Evolutionary conservation across 2,797 vertebrate genomes (phyloP).

Genomic region (Potorous gilbertii): DNA sequence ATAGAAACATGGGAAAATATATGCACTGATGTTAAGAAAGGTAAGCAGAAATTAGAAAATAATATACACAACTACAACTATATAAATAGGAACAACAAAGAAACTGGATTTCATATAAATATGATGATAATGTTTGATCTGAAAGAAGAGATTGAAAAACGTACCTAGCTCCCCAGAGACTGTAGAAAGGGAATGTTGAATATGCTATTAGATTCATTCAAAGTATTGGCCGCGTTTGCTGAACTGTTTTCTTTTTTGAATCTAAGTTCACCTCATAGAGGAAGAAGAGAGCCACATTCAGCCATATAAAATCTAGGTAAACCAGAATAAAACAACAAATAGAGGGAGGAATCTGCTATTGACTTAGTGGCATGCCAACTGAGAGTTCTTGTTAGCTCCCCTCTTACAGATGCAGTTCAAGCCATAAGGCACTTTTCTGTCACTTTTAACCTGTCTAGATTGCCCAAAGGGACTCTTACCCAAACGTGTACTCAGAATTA

Average conservation of each 20-base stretch:
- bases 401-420: conserved; percentile 49
- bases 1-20: neutral
- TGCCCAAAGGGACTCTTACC: neutral
- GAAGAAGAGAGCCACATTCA: neutral
- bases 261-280: neutral
- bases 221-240: neutral
- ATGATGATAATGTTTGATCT: neutral
- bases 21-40: neutral
- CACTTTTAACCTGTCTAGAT: conserved; percentile 58
- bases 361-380: conserved; percentile 13
- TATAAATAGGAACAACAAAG: neutral
- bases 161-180: neutral
- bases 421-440: conserved; percentile 18
- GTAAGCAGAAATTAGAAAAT: neutral
- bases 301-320: neutral
- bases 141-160: neutral
- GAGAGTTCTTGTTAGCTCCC: conserved; percentile 47
- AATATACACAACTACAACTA: neutral
- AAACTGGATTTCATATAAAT: neutral
- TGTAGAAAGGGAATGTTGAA: neutral
- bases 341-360: conserved; percentile 10
- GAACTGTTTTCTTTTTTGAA: neutral
- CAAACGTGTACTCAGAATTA: conserved; percentile 56
- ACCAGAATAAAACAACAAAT: neutral
- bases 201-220: neutral